A percentile compares a stretch with the other conserved stretches of the same genome.
Conservation (phyloP, 2,113 vertebrate genomes). For the Chascanopsetta lugubris region DNA sequence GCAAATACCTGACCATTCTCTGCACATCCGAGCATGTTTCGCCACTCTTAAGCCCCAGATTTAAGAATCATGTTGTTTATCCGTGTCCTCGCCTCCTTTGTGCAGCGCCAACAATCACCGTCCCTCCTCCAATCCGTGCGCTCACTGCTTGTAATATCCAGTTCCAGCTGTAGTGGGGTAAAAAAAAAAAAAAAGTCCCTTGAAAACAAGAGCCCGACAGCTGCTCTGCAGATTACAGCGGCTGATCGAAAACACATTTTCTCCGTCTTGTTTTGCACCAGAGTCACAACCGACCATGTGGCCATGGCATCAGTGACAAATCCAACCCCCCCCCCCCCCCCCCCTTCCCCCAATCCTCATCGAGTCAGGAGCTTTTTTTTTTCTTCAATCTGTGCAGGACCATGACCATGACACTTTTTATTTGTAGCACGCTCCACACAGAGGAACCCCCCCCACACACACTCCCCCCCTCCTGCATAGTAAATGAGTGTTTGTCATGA, state of each 20-base stretch:
- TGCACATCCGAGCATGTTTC: too few species aligned
- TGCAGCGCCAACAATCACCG: background rate
- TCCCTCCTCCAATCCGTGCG: background rate
- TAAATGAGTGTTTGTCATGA: background rate
- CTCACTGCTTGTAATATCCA: conserved; percentile 10
- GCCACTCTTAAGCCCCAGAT: too few species aligned
- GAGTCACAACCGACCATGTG: conserved; percentile 34
- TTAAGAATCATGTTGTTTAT: background rate
- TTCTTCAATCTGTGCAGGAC: background rate
- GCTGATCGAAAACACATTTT: conserved; percentile 57
- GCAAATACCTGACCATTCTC: too few species aligned
- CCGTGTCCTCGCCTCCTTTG: conserved; percentile 1
- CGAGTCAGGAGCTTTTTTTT: conserved; percentile 43
- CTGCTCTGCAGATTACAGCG: conserved; percentile 63
- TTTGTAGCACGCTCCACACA: background rate
- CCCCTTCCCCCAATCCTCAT: too few species aligned
- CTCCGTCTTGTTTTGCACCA: conserved; percentile 38
- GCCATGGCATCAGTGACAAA: conserved; percentile 51
- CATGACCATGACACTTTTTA: background rate
- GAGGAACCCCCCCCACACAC: background rate
- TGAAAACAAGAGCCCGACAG: conserved; percentile 63
- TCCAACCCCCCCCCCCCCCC: conserved; percentile 44
- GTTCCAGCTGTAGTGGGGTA: conserved; percentile 26
- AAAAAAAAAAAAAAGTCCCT: conserved; percentile 16
- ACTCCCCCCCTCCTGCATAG: background rate